Conservation (phyloP, 2,888 invertebrate species). For the Nemurella pictetii region DNA sequence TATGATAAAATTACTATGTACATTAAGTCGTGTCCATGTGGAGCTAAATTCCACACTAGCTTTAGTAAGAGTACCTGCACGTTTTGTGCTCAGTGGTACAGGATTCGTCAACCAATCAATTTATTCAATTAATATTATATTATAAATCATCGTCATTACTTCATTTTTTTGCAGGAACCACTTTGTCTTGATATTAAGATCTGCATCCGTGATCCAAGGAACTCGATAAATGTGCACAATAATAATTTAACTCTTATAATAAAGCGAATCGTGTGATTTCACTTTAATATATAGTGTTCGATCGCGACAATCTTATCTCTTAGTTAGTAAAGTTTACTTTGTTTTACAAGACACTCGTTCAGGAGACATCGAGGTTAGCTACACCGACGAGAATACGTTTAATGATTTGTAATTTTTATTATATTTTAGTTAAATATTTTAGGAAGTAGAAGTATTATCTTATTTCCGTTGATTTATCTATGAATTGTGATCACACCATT, state of each 20-base stretch:
- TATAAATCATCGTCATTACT: constrained; percentile 10
- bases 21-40: constrained; percentile 15
- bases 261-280: neutral
- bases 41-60: neutral
- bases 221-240: constrained; percentile 27
- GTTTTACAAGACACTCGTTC: constrained; percentile 33
- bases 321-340: constrained; percentile 4
- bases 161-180: neutral
- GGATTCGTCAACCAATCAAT: constrained; percentile 4
- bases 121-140: constrained; percentile 8
- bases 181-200: neutral
- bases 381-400: constrained; percentile 23
- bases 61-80: neutral
- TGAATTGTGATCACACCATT: neutral
- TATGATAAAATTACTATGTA: constrained; percentile 35
- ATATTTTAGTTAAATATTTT: constrained; percentile 28
- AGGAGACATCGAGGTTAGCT: constrained; percentile 35
- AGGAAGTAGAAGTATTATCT: constrained; percentile 23
- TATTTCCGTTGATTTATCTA: constrained; percentile 6
- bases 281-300: neutral
- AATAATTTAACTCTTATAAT: neutral
- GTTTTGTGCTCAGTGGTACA: neutral
- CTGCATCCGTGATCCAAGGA: constrained; percentile 26
- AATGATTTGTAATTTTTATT: constrained; percentile 23
- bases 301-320: neutral